Base-by-base conservation (phyloP, 2,797 vertebrate genomes). In the Loris lydekkerianus region DNA sequence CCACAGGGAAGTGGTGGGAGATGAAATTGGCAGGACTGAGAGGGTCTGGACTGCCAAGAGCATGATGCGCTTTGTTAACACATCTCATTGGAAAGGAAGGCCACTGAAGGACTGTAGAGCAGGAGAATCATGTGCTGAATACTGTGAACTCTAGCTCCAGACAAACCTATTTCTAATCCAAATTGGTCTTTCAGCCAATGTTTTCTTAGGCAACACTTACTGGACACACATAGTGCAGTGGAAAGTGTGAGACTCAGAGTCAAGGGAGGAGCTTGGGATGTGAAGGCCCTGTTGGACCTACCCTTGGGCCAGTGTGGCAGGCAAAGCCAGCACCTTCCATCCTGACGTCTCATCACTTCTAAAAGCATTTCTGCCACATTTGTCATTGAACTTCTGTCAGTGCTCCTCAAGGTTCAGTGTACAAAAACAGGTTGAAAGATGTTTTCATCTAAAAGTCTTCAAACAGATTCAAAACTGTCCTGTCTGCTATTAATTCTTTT, bases 141-240 rank as follows among this genome's bases (percentile, higher is more conserved):
- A 78, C 84, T 88, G 83, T 94, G 95, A 97, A 85, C 40, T 94
- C 73, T 46, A 67, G 60, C 31, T 96, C 94, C 93, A 89, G 93
- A 97, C 91, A 89, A 91, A 91, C 76, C 46, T 81, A 60, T 93
- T 95, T 89, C 76, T 49, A 92, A 80, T 93, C 84, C 96, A 97
- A 93, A 92, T 13, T 95, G 89, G 77, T 43, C 58, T 78, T 61
- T 61, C 31, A 70, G 69, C 94, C 96, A 94, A 46, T 97, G 63
- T 98, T 98, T 97, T 94, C 96, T 97, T 97, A 97, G 97, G 97
- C 97, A 97, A 78, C 31, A 78, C 82, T 95, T 75, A 72, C 88
- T 96, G 96, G 92, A 94, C 83, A 31, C 3, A 73, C 80, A 69
- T 75, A 43, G 67, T 49, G 84, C 93, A 86, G 85, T 96, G 97